Evolutionary conservation across 2,797 vertebrate species (phyloP), one percentile per base, ranked within the genome.

Genomic region (Cheirogaleus major): DNA sequence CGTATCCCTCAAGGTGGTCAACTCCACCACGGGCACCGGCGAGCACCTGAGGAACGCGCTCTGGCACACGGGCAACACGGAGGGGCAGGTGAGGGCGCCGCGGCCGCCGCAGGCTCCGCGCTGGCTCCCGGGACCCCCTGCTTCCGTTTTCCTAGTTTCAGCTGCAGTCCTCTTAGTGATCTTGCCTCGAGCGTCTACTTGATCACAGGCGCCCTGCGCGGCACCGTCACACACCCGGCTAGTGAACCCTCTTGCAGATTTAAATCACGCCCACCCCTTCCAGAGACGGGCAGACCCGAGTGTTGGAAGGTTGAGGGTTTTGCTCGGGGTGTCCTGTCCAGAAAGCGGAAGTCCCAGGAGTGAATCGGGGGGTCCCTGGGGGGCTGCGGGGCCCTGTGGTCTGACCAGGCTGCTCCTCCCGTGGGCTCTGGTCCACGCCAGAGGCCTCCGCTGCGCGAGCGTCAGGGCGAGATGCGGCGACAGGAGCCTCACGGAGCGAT

Each of bases 21-120:
- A 99, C 98, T 99, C 99, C 32, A 99, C 99, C 76, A 99, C 99
- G 0, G 99, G 99, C 89, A 98, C 99, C 0, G 99, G 99, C 23
- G 99, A 99, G 97, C 99, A 99, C 98, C 99, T 99, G 97, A 98
- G 99, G 93, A 99, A 99, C 41, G 99, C 99, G 22, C 98, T 99
- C 94, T 99, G 99, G 99, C 99, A 99, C 98, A 99, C 99, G 0
- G 99, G 99, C 79, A 99, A 99, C 98, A 99, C 99, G 9, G 98
- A 98, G 2, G 99, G 99, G 72, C 99, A 99, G 99, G 99, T 99
- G 97, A 98, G 98, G 59, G 61, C 61, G 13, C 61, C 5, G 13
- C 1, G 5, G 14, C 3, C 27, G 43, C 10, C 2, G 23, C 55
- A 25, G 9, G 23, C 55, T 57, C 55, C 23, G 50, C 0, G 0